Conservation (phyloP, 2,888 invertebrate species). For the Lucinisca nassula region DNA sequence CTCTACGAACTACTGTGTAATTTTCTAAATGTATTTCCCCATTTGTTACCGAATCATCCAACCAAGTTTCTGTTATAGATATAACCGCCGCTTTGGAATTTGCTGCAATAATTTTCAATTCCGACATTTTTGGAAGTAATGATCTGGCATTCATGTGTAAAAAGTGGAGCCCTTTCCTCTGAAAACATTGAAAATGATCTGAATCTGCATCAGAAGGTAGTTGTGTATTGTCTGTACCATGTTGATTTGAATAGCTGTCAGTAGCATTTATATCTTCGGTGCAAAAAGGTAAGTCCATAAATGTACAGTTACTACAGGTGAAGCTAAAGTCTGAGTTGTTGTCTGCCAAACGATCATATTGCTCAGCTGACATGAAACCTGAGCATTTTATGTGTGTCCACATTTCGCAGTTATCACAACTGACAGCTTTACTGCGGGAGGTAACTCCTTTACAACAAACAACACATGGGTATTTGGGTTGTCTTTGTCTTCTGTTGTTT, state of each 20-base stretch:
- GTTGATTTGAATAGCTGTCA: neutral
- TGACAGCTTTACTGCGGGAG: neutral
- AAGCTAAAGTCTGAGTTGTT: neutral
- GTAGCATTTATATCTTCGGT: no score
- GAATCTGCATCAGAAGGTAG: neutral
- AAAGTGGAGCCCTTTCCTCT: neutral
- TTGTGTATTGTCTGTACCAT: neutral
- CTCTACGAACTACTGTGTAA: neutral
- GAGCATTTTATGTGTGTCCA: neutral
- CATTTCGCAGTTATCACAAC: neutral
- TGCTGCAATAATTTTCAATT: neutral
- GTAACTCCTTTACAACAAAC: neutral
- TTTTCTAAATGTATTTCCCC: neutral
- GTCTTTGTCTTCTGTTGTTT: neutral
- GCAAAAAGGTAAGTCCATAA: neutral
- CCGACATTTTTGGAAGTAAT: neutral
- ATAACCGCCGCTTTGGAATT: neutral
- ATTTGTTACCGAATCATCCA: neutral
- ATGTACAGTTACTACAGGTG: neutral
- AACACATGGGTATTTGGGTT: neutral
- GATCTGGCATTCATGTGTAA: neutral
- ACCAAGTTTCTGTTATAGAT: conserved; percentile 7
- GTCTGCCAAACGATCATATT: neutral
- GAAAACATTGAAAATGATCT: neutral
- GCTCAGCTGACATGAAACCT: neutral